Conservation (phyloP, 1,140 invertebrate genomes). For the Caenorhabditis briggsae region DNA sequence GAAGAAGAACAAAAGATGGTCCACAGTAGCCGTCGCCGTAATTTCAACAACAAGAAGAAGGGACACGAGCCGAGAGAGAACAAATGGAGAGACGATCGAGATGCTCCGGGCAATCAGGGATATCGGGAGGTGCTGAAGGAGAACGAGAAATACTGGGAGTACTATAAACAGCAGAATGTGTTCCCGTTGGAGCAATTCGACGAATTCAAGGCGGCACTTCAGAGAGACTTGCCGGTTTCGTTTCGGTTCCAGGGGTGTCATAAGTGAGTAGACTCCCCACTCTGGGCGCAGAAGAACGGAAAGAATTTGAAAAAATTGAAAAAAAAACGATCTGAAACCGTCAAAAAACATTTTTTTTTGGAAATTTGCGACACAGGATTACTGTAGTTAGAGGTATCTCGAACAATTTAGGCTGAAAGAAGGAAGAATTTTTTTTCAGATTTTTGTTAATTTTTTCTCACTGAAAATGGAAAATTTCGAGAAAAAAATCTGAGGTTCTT, state of each 20-base stretch:
- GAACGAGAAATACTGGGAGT: constrained; percentile 66
- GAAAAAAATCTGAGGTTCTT: no score
- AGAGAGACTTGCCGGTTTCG: constrained; percentile 64
- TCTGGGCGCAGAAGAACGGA: neutral
- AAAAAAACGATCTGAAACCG: constrained; percentile 11
- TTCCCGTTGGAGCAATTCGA: constrained; percentile 65
- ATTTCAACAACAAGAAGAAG: constrained; percentile 2
- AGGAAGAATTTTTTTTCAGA: no score
- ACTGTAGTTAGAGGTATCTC: no score
- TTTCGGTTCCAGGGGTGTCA: constrained; percentile 67
- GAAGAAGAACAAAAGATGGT: constrained; percentile 19
- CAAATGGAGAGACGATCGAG: constrained; percentile 48
- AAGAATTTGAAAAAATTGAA: neutral
- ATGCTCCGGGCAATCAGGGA: constrained; percentile 37
- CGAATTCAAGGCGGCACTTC: constrained; percentile 55
- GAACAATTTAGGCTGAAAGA: no score
- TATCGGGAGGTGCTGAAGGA: constrained; percentile 61
- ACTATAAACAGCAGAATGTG: constrained; percentile 63
- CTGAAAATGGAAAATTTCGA: no score
- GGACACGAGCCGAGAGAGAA: constrained; percentile 36
- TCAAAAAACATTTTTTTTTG: no score
- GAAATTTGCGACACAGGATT: no score
- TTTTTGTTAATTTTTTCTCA: no score
- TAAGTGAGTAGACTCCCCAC: constrained; percentile 52
- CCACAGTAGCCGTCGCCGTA: constrained; percentile 32